Evolutionary conservation across 2,113 vertebrate genomes (phyloP).

Genomic region (Mesembrinibis cayennensis): DNA sequence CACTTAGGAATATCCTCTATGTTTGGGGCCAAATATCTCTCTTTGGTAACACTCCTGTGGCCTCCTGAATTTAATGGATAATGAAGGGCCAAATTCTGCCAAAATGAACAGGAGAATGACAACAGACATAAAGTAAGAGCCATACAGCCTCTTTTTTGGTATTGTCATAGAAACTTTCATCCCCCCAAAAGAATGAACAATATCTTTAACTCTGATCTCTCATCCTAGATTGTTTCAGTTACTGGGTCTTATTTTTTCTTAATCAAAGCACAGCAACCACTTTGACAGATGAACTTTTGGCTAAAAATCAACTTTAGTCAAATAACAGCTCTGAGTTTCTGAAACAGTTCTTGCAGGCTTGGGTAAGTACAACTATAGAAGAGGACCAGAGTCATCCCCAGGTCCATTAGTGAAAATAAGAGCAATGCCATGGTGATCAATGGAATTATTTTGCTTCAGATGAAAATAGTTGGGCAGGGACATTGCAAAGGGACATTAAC

Average conservation of each 20-base stretch:
- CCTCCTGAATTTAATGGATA: neutral
- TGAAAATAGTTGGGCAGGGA: neutral
- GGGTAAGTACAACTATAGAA: neutral
- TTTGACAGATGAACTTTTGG: neutral
- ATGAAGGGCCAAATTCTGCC: neutral
- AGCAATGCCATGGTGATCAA: neutral
- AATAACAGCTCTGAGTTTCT: neutral
- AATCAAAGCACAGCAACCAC: neutral
- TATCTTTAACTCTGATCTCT: neutral
- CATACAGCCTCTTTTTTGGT: neutral
- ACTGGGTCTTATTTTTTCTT: neutral
- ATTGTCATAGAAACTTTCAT: neutral
- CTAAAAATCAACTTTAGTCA: neutral
- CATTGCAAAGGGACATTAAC: neutral
- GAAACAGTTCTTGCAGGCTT: neutral
- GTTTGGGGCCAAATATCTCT: neutral
- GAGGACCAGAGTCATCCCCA: neutral
- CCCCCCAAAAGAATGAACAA: neutral
- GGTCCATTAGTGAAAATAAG: neutral
- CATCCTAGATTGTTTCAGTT: neutral
- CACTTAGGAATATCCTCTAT: neutral
- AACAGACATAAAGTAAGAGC: neutral
- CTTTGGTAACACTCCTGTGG: neutral
- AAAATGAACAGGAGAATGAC: neutral
- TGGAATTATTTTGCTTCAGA: constrained; percentile 18